A percentile compares a stretch with the other conserved stretches of the same genome.
Conservation (phyloP, 2,113 vertebrate genomes). For the Coreoperca whiteheadi region DNA sequence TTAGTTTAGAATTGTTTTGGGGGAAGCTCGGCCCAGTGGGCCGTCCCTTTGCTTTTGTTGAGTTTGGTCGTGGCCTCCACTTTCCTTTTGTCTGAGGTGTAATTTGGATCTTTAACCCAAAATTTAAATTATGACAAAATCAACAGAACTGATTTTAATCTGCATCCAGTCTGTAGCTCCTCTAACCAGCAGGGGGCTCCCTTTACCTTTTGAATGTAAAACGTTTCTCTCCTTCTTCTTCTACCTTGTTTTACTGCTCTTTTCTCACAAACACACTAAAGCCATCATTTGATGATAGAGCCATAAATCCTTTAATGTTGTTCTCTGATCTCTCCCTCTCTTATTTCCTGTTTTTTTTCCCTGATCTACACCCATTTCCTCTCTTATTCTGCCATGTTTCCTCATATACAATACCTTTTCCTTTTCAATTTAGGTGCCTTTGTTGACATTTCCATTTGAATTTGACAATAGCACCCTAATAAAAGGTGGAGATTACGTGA, state of each 20-base stretch:
- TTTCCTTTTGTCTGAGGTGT: neutral
- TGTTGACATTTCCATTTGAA: constrained; percentile 50
- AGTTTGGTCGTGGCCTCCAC: neutral
- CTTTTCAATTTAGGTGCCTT: constrained; percentile 32
- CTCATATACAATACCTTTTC: constrained; percentile 55
- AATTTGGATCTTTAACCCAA: neutral
- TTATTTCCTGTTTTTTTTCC: constrained; percentile 59
- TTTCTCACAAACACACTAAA: neutral
- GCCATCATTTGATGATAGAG: neutral
- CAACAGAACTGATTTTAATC: neutral
- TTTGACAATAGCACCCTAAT: neutral
- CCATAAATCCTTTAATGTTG: neutral
- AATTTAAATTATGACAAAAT: neutral
- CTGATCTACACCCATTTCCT: constrained; percentile 59
- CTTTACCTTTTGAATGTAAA: constrained; percentile 6
- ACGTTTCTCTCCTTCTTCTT: neutral
- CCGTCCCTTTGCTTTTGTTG: neutral
- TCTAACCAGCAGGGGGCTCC: constrained; percentile 62
- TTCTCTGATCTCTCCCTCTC: constrained; percentile 16
- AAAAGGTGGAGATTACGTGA: constrained; percentile 20
- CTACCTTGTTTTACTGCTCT: neutral
- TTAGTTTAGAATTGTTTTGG: neutral
- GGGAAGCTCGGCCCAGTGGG: neutral
- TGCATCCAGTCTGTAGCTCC: neutral
- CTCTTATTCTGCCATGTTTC: constrained; percentile 41